Evolutionary conservation across 2,888 invertebrate species (phyloP).

Genomic region (Drosophila multiciliata): DNA sequence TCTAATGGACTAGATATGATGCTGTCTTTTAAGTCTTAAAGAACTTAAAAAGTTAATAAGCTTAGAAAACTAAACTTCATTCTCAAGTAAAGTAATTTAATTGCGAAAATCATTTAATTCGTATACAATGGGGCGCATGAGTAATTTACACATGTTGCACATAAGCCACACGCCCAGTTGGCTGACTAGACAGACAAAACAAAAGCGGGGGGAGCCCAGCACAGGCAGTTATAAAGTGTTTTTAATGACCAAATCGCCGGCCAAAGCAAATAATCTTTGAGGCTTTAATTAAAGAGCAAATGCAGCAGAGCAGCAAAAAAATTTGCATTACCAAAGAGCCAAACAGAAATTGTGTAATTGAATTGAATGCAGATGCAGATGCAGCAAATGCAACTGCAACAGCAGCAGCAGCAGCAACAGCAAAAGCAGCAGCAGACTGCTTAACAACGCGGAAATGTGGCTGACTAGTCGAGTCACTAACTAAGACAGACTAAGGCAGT

Average conservation of each 20-base stretch:
- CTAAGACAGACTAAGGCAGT: slow-evolving; percentile 37
- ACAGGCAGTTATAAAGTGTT: slow-evolving; percentile 52
- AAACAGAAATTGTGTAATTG: slow-evolving; percentile 61
- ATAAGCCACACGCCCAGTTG: slow-evolving; percentile 54
- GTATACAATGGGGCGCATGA: slow-evolving; percentile 65
- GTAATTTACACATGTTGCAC: slow-evolving; percentile 57
- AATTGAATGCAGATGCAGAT: slow-evolving; percentile 64
- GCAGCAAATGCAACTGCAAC: slow-evolving; percentile 1
- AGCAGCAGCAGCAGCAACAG: slow-evolving; percentile 19
- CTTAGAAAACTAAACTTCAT: not conserved
- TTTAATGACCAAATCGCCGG: slow-evolving; percentile 55
- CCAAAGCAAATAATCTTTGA: slow-evolving; percentile 45
- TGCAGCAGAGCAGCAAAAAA: slow-evolving; percentile 32
- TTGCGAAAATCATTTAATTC: slow-evolving; percentile 15
- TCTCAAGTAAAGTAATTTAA: slow-evolving; percentile 1
- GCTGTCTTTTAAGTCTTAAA: not conserved
- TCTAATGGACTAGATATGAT: no score
- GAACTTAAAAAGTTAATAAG: not conserved
- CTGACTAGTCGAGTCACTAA: slow-evolving; percentile 45
- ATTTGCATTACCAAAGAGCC: slow-evolving; percentile 64
- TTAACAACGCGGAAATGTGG: slow-evolving; percentile 70
- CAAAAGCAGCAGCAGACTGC: slow-evolving; percentile 33
- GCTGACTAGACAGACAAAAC: slow-evolving; percentile 35
- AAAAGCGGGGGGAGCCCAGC: not conserved
- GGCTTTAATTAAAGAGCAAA: slow-evolving; percentile 68